Evolutionary conservation across 2,888 invertebrate genomes (phyloP).

Genomic region (Cosmia trapezina): DNA sequence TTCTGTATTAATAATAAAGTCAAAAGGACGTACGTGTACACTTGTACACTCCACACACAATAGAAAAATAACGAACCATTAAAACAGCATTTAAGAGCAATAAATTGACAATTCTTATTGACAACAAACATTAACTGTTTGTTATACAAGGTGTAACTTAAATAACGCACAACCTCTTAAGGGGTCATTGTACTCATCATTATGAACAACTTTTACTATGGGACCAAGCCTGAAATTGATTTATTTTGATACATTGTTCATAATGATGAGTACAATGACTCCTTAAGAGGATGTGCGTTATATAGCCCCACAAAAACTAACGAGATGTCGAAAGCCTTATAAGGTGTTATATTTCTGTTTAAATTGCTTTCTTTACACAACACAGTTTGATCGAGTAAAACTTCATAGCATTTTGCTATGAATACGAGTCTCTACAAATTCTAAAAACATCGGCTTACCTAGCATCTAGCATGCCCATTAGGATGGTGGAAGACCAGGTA

Average conservation of each 20-base stretch:
- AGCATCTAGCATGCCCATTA: background rate
- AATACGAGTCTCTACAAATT: conserved; percentile 31
- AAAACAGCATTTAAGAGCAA: background rate
- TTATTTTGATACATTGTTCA: too few relatives aligned
- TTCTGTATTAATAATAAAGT: conserved; percentile 25
- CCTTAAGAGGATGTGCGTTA: too few relatives aligned
- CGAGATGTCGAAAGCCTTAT: background rate
- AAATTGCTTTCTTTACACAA: conserved; percentile 1
- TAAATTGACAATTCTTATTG: background rate
- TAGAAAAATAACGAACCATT: conserved; percentile 8
- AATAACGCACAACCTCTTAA: too few relatives aligned
- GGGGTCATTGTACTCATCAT: too few relatives aligned
- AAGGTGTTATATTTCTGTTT: conserved; percentile 25
- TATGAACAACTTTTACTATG: too few relatives aligned
- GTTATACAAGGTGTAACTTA: background rate
- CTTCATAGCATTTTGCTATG: conserved; percentile 6
- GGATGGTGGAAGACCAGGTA: background rate
- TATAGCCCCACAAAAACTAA: too few relatives aligned
- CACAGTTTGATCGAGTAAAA: background rate
- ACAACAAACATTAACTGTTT: background rate
- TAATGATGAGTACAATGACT: too few relatives aligned
- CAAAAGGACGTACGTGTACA: conserved; percentile 33
- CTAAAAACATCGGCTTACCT: conserved; percentile 16
- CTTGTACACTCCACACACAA: conserved; percentile 10
- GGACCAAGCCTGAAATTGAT: too few relatives aligned